These are phyloP conservation scores for Mionectes olivaceus DNA, from an alignment of 2,797 vertebrate genomes.

Conservation along the genomic window DNA sequence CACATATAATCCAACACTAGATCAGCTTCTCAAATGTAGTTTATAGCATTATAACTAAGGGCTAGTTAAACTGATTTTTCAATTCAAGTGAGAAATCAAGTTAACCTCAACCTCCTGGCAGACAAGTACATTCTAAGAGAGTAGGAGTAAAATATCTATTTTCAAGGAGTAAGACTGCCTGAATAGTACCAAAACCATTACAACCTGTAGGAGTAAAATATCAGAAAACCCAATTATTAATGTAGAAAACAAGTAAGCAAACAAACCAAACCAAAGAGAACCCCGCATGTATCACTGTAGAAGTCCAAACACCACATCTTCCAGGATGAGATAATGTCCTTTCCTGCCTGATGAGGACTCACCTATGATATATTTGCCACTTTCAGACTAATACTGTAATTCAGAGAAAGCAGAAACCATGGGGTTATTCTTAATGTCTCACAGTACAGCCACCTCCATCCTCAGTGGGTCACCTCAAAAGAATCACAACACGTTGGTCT, in stretches of 20 bases:
- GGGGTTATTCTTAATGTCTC: not conserved
- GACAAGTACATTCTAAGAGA: constrained; percentile 40
- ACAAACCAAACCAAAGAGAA: not conserved
- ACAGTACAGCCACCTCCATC: not conserved
- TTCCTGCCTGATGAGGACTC: not conserved
- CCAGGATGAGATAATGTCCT: not conserved
- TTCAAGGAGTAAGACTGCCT: no score
- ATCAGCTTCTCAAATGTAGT: constrained; percentile 57
- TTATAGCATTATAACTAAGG: constrained; percentile 75
- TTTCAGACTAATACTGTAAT: not conserved
- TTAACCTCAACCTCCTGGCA: constrained; percentile 76
- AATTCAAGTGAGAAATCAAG: constrained; percentile 76
- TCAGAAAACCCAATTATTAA: constrained; percentile 8
- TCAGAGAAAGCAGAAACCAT: not conserved
- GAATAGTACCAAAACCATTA: no score
- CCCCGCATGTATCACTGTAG: not conserved
- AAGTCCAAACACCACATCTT: not conserved
- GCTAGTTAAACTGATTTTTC: constrained; percentile 76
- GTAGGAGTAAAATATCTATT: constrained; percentile 38
- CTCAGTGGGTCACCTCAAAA: not conserved
- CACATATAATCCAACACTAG: constrained; percentile 62
- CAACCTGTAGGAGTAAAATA: constrained; percentile 43
- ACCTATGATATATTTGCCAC: rapidly evolving
- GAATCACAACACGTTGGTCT: not conserved
- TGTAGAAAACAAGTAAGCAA: not conserved